Conservation (phyloP, 2,888 invertebrate species). For the Bembecia ichneumoniformis region DNA sequence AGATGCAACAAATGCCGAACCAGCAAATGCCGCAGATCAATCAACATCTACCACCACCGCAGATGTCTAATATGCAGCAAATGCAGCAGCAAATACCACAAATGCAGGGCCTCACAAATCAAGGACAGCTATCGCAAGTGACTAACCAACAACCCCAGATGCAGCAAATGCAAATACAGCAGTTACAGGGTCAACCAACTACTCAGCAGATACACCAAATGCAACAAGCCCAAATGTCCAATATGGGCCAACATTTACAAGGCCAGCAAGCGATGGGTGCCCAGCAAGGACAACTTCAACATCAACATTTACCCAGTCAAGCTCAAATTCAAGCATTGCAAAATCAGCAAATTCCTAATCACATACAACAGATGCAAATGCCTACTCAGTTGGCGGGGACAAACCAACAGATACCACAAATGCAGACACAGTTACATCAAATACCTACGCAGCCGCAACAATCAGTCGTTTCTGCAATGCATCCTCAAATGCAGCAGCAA, state of each 20-base stretch:
- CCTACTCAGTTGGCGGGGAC: slow-evolving; percentile 52
- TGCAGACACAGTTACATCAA: slow-evolving; percentile 68
- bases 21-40: slow-evolving; percentile 69
- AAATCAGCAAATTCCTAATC: slow-evolving; percentile 70
- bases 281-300: slow-evolving; percentile 66
- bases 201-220: slow-evolving; percentile 64
- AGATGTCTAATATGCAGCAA: slow-evolving; percentile 63
- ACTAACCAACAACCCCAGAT: slow-evolving; percentile 61
- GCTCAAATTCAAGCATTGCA: slow-evolving; percentile 67
- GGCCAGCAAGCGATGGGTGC: slow-evolving; percentile 56
- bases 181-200: slow-evolving; percentile 61
- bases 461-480: slow-evolving; percentile 64
- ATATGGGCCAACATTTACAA: slow-evolving; percentile 62
- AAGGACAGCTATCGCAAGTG: slow-evolving; percentile 61
- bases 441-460: slow-evolving; percentile 64
- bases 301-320: slow-evolving; percentile 64
- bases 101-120: slow-evolving; percentile 62
- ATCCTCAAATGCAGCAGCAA: slow-evolving; percentile 65
- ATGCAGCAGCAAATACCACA: slow-evolving; percentile 68
- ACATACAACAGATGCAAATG: slow-evolving; percentile 70
- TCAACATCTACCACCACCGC: slow-evolving; percentile 61
- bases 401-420: slow-evolving; percentile 65
- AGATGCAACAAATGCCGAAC: slow-evolving; percentile 67
- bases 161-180: slow-evolving; percentile 69
- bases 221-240: slow-evolving; percentile 65